Conservation (phyloP, 1,140 invertebrate species). For the Trachelipus rathkii region DNA sequence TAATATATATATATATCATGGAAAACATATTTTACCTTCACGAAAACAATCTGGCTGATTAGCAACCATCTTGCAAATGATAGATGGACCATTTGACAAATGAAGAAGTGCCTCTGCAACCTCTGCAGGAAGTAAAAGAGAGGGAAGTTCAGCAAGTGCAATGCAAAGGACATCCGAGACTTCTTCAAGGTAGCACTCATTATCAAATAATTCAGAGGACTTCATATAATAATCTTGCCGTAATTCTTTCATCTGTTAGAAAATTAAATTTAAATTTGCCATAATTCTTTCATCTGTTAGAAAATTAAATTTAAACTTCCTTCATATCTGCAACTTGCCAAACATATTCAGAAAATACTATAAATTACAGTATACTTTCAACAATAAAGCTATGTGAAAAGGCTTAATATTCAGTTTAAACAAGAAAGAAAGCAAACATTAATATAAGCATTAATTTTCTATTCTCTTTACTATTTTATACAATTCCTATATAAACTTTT, state of each 20-base stretch:
- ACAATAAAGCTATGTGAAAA: no score
- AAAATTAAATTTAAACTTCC: conserved; percentile 11
- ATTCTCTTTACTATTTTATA: no score
- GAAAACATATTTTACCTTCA: conserved; percentile 61
- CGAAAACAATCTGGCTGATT: conserved; percentile 91
- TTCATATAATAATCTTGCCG: conserved; percentile 65
- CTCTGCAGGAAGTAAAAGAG: conserved; percentile 76
- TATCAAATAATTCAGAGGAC: conserved; percentile 88
- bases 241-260: conserved; percentile 53
- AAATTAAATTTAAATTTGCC: conserved; percentile 47
- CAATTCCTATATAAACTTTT: no score
- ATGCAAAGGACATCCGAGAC: conserved; percentile 93
- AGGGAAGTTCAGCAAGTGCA: conserved; percentile 83
- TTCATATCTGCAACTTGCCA: conserved; percentile 11
- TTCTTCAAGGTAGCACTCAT: conserved; percentile 90
- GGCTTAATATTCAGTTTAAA: no score
- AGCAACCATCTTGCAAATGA: conserved; percentile 80
- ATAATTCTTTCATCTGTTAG: conserved; percentile 53
- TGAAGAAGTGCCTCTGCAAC: conserved; percentile 76
- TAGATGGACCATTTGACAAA: conserved; percentile 81
- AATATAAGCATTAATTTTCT: no score
- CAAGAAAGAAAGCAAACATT: no score
- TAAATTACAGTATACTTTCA: no score
- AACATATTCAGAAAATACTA: no score
- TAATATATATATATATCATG: no score